These are phyloP conservation scores for Catostylus mosaicus DNA, from an alignment of 30 jellyfish, hydroid and myxozoan genomes.

Conservation along the genomic window DNA sequence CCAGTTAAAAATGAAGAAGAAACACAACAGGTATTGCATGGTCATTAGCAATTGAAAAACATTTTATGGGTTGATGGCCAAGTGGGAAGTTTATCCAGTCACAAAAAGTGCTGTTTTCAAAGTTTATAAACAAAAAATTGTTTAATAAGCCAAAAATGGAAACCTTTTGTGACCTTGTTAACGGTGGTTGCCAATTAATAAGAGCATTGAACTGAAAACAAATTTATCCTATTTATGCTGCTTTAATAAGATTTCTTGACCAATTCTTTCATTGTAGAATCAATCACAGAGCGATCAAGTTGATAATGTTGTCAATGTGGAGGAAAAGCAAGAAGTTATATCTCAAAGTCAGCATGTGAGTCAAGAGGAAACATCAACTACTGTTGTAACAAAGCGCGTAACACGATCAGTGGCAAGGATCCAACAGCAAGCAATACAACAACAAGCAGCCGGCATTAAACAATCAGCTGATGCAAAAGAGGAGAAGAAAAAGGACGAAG, in stretches of 20 bases:
- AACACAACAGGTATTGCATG: slow-evolving; percentile 20
- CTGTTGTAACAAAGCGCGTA: slow-evolving; percentile 32
- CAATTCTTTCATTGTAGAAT: neutral
- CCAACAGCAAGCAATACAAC: slow-evolving; percentile 18
- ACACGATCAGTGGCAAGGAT: slow-evolving; percentile 59
- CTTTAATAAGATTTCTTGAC: too few relatives aligned
- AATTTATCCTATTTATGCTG: too few relatives aligned
- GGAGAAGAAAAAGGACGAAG: slow-evolving; percentile 5
- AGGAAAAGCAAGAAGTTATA: slow-evolving; percentile 12
- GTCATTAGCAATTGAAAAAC: too few relatives aligned
- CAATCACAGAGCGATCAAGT: neutral
- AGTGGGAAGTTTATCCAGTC: too few relatives aligned
- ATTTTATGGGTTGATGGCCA: too few relatives aligned
- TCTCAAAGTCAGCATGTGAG: neutral
- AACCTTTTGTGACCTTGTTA: too few relatives aligned
- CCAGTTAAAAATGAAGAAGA: slow-evolving; percentile 13
- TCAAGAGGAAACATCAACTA: slow-evolving; percentile 31
- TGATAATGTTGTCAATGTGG: neutral
- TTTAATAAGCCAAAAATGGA: too few relatives aligned
- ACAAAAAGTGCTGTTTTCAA: too few relatives aligned
- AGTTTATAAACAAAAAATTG: too few relatives aligned
- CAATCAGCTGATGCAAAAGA: slow-evolving; percentile 22
- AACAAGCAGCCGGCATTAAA: neutral
- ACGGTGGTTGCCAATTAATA: too few relatives aligned
- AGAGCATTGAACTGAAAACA: too few relatives aligned